Conservation (phyloP, 2,113 vertebrate species). For the Psephotus haematonotus region DNA sequence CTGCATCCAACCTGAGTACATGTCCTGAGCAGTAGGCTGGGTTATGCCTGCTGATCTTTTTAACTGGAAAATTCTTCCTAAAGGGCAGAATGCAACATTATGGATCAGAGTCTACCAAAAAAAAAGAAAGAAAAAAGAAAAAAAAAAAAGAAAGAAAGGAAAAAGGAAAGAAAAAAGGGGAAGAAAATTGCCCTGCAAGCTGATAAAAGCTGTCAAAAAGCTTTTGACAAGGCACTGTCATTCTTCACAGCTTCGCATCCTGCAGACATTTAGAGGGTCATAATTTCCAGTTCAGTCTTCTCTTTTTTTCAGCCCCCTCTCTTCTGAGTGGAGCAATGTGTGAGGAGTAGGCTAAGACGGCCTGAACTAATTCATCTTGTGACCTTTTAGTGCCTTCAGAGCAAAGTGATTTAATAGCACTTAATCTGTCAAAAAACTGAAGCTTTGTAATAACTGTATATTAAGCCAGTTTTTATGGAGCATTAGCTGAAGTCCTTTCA, state of each 20-base stretch:
- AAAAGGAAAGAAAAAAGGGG: not conserved
- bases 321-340: slow-evolving; percentile 46
- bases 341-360: slow-evolving; percentile 71
- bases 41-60: slow-evolving; percentile 57
- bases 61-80: slow-evolving; percentile 70
- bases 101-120: slow-evolving; percentile 45
- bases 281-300: slow-evolving; percentile 76
- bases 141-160: not conserved
- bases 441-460: slow-evolving; percentile 83
- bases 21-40: slow-evolving; percentile 5
- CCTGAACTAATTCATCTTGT: slow-evolving; percentile 82
- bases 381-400: slow-evolving; percentile 80
- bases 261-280: slow-evolving; percentile 76
- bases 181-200: slow-evolving; percentile 70
- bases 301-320: slow-evolving; percentile 56
- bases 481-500: slow-evolving; percentile 76
- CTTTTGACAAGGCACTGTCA: slow-evolving; percentile 70
- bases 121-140: not conserved
- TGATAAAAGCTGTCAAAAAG: slow-evolving; percentile 66
- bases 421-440: slow-evolving; percentile 83
- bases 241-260: slow-evolving; percentile 73
- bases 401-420: slow-evolving; percentile 84
- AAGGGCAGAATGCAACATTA: slow-evolving; percentile 66
- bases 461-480: slow-evolving; percentile 77
- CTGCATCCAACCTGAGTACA: not conserved